These are phyloP conservation scores for Lagodon rhomboides DNA, from an alignment of 2,797 vertebrate species.

Conservation along the genomic window DNA sequence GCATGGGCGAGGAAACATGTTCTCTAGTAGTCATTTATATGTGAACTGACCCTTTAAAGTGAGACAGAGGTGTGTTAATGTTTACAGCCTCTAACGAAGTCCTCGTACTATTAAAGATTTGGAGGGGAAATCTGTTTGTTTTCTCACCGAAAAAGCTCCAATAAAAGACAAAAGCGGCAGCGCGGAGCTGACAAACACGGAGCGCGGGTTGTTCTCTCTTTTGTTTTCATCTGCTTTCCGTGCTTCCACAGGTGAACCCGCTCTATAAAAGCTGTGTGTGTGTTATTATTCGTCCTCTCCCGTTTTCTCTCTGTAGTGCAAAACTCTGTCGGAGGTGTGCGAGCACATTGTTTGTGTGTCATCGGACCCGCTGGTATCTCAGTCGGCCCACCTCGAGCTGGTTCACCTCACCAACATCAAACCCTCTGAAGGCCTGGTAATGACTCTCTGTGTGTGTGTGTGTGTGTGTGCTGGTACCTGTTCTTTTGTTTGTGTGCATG, in stretches of 20 bases:
- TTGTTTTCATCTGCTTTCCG: neutral
- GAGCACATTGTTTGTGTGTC: constrained; percentile 96
- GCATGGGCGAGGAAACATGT: neutral
- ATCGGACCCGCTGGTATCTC: constrained; percentile 80
- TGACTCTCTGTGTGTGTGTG: constrained; percentile 44
- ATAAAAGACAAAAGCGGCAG: neutral
- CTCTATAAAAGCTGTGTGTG: constrained; percentile 9
- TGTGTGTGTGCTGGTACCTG: neutral
- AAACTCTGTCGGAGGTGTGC: constrained; percentile 94
- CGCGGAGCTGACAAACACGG: neutral
- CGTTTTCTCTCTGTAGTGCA: constrained; percentile 84
- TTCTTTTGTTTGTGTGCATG: neutral
- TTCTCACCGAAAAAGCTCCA: neutral
- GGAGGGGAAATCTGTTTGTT: neutral
- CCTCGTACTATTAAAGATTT: neutral
- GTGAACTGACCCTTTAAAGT: constrained; percentile 15
- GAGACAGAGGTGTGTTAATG: neutral
- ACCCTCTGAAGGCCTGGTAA: constrained; percentile 96
- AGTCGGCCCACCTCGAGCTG: constrained; percentile 96
- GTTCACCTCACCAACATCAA: constrained; percentile 97
- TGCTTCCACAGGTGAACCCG: no score
- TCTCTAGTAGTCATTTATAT: neutral
- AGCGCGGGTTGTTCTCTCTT: neutral
- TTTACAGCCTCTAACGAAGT: neutral
- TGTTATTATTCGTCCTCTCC: neutral